Conservation (phyloP, 30 jellyfish, hydroid and myxozoan genomes). For the Hydractinia echinata region DNA sequence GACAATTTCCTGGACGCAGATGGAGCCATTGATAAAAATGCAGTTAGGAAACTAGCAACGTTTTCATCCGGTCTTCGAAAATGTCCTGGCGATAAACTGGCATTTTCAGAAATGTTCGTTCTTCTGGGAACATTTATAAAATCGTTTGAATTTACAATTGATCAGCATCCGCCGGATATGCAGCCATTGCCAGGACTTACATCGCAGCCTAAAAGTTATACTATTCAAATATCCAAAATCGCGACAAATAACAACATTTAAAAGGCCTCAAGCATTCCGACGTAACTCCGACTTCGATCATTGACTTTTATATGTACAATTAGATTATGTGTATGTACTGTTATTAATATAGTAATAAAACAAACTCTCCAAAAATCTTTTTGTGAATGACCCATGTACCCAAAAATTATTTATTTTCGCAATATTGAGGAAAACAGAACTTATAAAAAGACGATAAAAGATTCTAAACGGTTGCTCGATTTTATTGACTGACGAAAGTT, state of each 20-base stretch:
- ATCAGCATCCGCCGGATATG: conserved; percentile 8
- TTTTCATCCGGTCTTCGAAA: conserved; percentile 45
- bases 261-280: neutral
- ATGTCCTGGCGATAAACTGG: conserved; percentile 46
- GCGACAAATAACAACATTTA: neutral
- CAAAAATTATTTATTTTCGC: too few species aligned
- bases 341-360: too few species aligned
- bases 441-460: too few species aligned
- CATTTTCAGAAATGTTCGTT: conserved; percentile 16
- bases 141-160: conserved; percentile 16
- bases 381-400: too few species aligned
- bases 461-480: too few species aligned
- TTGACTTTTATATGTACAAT: too few species aligned
- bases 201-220: conserved; percentile 27
- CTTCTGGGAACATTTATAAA: conserved; percentile 11
- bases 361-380: too few species aligned
- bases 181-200: conserved; percentile 34
- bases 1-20: conserved; percentile 7
- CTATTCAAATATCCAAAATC: neutral
- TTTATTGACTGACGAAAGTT: too few species aligned
- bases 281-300: too few species aligned
- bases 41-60: neutral
- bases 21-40: neutral
- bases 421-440: too few species aligned
- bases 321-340: too few species aligned